A percentile compares a stretch with the other conserved stretches of the same genome.
Evolutionary conservation across 2,797 vertebrate genomes (phyloP).

Genomic region (Fringilla coelebs): DNA sequence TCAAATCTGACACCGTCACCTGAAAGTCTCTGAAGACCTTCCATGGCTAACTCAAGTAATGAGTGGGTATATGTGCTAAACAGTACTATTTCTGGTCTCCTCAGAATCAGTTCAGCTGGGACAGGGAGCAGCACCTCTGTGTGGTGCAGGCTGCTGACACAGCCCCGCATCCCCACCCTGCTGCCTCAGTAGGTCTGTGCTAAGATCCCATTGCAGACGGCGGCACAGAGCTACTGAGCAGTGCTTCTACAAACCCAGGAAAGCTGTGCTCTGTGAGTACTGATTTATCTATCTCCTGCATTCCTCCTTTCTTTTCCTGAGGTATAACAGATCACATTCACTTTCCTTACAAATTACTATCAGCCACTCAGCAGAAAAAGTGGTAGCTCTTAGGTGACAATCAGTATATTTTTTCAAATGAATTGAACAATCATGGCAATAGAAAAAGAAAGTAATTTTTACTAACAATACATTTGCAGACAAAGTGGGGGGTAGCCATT

Average conservation of each 20-base stretch:
- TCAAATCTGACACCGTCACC: background rate
- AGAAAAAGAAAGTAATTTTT: slow-evolving; percentile 17
- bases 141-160: background rate
- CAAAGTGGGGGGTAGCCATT: background rate
- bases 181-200: background rate
- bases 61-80: background rate
- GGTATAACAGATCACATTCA: background rate
- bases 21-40: background rate
- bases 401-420: slow-evolving; percentile 17
- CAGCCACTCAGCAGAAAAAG: background rate
- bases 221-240: background rate
- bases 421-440: slow-evolving; percentile 9
- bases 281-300: background rate
- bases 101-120: background rate
- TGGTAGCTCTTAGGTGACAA: background rate
- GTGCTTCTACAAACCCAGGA: background rate
- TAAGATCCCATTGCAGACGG: background rate
- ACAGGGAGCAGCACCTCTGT: rapidly evolving
- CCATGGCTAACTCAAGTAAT: background rate
- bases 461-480: background rate
- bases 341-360: background rate
- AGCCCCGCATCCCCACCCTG: background rate
- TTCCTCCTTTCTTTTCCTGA: background rate
- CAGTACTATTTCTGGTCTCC: background rate
- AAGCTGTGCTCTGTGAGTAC: background rate